Percentiles rank a stretch among this genome's conserved stretches.
Evolutionary conservation across 2,888 invertebrate species (phyloP).

Genomic region (Mythimna ferrago): DNA sequence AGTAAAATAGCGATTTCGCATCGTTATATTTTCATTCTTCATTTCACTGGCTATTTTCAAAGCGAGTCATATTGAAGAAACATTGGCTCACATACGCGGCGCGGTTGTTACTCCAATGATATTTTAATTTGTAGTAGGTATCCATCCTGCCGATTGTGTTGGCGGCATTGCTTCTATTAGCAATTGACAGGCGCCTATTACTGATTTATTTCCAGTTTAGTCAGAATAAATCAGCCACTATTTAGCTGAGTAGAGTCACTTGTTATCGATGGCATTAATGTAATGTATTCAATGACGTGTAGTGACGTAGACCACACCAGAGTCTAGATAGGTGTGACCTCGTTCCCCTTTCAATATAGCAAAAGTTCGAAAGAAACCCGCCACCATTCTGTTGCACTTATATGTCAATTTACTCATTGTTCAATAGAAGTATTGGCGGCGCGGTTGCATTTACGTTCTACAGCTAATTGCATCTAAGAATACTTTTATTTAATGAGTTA

Average conservation of each 20-base stretch:
- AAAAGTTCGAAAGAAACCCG: constrained; percentile 63
- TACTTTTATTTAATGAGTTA: constrained; percentile 12
- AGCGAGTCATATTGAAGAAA: constrained; percentile 31
- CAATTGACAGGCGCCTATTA: constrained; percentile 51
- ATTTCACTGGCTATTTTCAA: constrained; percentile 14
- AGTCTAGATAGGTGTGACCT: constrained; percentile 59
- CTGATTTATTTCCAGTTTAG: constrained; percentile 45
- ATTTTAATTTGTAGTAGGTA: constrained; percentile 39
- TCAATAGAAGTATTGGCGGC: constrained; percentile 32
- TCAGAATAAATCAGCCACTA: constrained; percentile 29
- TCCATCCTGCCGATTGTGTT: constrained; percentile 23
- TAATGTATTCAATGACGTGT: constrained; percentile 54
- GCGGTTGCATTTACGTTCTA: constrained; percentile 12
- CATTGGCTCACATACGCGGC: constrained; percentile 31
- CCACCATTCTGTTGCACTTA: constrained; percentile 42
- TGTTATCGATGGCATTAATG: constrained; percentile 28
- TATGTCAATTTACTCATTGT: constrained; percentile 54
- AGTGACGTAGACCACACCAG: constrained; percentile 43
- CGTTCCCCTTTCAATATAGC: constrained; percentile 65
- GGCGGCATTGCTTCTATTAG: constrained; percentile 47
- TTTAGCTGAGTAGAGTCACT: constrained; percentile 28
- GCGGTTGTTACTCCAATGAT: constrained; percentile 21
- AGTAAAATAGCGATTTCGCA: constrained; percentile 22
- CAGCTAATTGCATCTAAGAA: constrained; percentile 30
- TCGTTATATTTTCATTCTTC: constrained; percentile 28